phyloP scores from a whole-genome alignment of 2,888 invertebrate species.

The Eugnorisma glareosa region DNA sequence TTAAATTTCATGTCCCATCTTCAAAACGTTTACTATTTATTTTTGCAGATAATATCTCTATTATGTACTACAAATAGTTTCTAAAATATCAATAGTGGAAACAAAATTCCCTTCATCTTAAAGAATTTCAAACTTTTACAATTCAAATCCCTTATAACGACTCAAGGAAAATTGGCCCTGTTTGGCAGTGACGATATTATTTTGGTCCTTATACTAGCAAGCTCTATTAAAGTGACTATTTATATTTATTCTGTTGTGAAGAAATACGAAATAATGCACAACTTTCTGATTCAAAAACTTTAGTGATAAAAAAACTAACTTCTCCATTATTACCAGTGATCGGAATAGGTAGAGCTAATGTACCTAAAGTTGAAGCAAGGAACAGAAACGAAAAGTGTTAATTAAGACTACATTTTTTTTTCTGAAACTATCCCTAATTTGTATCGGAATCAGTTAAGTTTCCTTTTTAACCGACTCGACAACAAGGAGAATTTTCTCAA shows the following conservation, averaged over 20 bases:
- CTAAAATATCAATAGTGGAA: not conserved
- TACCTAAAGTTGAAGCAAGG: too few relatives aligned
- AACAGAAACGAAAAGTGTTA: too few relatives aligned
- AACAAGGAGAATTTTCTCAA: too few relatives aligned
- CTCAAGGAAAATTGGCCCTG: not conserved
- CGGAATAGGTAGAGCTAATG: too few relatives aligned
- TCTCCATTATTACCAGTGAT: not conserved
- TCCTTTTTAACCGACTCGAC: too few relatives aligned
- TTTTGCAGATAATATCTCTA: not conserved
- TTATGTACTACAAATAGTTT: not conserved
- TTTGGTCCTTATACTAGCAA: not conserved
- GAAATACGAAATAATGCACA: not conserved
- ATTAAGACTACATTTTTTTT: too few relatives aligned
- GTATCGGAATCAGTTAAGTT: too few relatives aligned
- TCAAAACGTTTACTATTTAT: not conserved
- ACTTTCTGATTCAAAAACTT: slow-evolving; percentile 37
- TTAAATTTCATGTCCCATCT: not conserved
- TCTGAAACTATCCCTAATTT: too few relatives aligned
- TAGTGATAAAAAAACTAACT: slow-evolving; percentile 2
- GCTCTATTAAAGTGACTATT: not conserved
- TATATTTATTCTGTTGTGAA: slow-evolving; percentile 30
- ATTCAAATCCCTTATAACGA: not conserved
- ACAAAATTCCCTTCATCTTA: not conserved
- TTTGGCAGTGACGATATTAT: slow-evolving; percentile 10
- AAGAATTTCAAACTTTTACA: not conserved